A percentile compares a stretch with the other conserved stretches of the same genome.
These are phyloP conservation scores for Eristalinus aeneus DNA, from an alignment of 2,888 invertebrate genomes.

Conservation along the genomic window DNA sequence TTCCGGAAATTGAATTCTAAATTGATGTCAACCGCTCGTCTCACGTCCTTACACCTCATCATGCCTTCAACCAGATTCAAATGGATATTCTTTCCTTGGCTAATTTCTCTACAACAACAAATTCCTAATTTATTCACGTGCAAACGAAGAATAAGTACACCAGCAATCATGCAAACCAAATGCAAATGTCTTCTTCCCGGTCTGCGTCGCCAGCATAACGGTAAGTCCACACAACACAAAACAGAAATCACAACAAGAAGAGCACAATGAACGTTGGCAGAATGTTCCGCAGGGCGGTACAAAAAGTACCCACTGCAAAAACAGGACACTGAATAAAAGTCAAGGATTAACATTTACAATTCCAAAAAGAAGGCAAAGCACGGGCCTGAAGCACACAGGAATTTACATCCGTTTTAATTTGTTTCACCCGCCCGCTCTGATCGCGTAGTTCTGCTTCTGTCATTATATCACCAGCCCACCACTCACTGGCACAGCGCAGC, in stretches of 20 bases:
- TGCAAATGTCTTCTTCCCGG: not conserved
- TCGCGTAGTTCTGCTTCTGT: conserved; percentile 12
- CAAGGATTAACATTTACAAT: conserved; percentile 67
- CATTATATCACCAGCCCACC: not conserved
- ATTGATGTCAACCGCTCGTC: not conserved
- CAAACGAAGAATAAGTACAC: not conserved
- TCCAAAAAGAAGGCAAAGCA: conserved; percentile 10
- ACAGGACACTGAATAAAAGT: conserved; percentile 59
- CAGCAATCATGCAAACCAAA: not conserved
- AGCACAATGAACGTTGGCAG: not conserved
- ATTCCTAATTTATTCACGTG: not conserved
- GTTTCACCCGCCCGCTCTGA: conserved; percentile 17
- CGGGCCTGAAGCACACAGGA: conserved; percentile 27
- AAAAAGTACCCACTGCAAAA: not conserved
- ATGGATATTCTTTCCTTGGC: not conserved
- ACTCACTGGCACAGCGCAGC: not conserved
- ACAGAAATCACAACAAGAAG: not conserved
- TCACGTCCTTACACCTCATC: not conserved
- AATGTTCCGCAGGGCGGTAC: not conserved
- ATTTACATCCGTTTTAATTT: conserved; percentile 52
- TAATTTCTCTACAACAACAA: not conserved
- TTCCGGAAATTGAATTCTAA: not conserved
- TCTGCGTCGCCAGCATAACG: not conserved
- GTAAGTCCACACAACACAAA: not conserved
- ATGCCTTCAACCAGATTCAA: not conserved